phyloP scores from a whole-genome alignment of 2,888 invertebrate genomes.

The Ophioninae sp. region DNA sequence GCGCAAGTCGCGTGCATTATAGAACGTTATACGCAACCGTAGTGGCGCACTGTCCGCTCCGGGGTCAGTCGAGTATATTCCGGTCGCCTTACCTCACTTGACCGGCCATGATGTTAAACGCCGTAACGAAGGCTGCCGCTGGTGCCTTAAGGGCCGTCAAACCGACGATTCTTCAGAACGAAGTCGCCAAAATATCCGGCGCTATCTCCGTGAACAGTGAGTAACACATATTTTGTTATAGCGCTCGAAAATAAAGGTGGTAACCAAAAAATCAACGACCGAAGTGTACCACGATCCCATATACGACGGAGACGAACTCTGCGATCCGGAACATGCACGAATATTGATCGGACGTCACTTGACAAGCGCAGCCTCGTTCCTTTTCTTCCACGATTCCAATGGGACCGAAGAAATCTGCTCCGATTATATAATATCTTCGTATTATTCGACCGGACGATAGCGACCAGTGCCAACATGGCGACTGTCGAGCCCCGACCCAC shows the following conservation, averaged over 20 bases:
- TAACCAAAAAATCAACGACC: neutral
- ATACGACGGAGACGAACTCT: neutral
- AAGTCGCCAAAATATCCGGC: constrained; percentile 82
- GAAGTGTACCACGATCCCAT: neutral
- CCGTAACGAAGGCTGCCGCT: constrained; percentile 83
- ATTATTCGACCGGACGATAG: constrained; percentile 67
- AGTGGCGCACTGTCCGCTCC: constrained; percentile 57
- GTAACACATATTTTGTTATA: constrained; percentile 71
- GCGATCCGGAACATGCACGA: constrained; percentile 5
- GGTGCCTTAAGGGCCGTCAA: constrained; percentile 84
- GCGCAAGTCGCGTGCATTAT: constrained; percentile 43
- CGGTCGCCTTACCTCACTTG: constrained; percentile 75
- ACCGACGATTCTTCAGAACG: constrained; percentile 82
- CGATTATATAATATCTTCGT: constrained; percentile 74
- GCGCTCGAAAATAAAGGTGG: neutral
- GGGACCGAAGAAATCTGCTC: constrained; percentile 8
- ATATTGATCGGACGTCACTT: neutral
- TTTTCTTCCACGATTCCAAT: neutral
- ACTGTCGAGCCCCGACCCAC: constrained; percentile 43
- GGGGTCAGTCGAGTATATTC: constrained; percentile 67
- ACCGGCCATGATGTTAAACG: constrained; percentile 84
- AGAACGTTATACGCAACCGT: constrained; percentile 14
- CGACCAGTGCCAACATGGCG: constrained; percentile 73
- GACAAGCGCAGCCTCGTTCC: neutral
- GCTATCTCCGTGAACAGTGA: constrained; percentile 82